A percentile compares a stretch with the other conserved stretches of the same genome.
Conservation (phyloP, 2,797 vertebrate species). For the Xiphorhynchus erythropygius region DNA sequence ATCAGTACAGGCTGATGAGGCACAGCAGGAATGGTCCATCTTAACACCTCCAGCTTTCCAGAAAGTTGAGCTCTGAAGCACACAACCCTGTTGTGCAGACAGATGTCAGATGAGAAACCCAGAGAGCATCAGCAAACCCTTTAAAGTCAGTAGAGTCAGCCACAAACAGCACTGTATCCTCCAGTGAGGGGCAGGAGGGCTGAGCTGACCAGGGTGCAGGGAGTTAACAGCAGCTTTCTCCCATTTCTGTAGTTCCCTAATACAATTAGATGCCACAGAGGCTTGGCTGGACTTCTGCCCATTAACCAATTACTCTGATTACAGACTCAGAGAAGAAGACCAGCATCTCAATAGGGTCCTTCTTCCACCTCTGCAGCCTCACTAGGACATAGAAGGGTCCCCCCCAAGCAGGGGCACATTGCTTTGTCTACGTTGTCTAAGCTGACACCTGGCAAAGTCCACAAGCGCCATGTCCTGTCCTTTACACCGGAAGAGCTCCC, state of each 20-base stretch:
- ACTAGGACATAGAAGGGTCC: not conserved
- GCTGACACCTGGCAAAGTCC: not conserved
- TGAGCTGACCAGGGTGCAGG: not conserved
- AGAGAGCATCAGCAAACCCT: not conserved
- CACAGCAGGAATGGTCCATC: not conserved
- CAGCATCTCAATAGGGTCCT: not conserved
- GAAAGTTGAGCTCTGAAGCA: not conserved
- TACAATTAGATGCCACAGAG: slow-evolving; percentile 44
- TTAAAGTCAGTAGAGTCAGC: not conserved
- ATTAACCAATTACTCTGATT: slow-evolving; percentile 36
- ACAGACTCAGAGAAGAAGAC: not conserved
- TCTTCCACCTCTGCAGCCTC: not conserved
- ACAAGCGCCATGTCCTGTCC: not conserved
- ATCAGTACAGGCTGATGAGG: not conserved
- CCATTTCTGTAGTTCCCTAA: slow-evolving; percentile 9
- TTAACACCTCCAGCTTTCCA: not conserved
- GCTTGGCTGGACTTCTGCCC: not conserved
- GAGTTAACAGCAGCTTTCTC: slow-evolving; percentile 31
- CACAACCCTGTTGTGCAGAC: not conserved
- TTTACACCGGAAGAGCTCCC: not conserved
- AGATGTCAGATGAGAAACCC: not conserved
- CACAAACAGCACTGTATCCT: not conserved
- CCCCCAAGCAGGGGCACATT: rapidly evolving
- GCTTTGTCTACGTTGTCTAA: not conserved
- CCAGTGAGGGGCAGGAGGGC: not conserved